These are phyloP conservation scores for Crossaster papposus DNA, from an alignment of 53 echinoderm and acorn worm species.

Conservation along the genomic window DNA sequence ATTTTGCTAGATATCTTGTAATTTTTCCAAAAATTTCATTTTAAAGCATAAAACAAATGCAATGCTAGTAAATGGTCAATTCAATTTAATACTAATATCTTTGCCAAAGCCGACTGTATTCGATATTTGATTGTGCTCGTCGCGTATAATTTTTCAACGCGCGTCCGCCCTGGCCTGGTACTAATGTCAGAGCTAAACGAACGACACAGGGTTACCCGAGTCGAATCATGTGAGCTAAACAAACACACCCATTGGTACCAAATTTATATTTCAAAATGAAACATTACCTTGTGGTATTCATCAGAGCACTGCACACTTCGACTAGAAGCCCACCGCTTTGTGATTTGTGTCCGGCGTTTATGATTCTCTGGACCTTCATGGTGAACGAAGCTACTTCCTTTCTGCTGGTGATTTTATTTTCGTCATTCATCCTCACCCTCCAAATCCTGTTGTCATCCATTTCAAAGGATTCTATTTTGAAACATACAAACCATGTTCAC, in stretches of 20 bases:
- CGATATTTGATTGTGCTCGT: no score
- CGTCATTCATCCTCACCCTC: background rate
- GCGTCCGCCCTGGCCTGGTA: no score
- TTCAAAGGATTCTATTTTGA: background rate
- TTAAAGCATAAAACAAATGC: no score
- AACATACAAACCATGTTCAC: background rate
- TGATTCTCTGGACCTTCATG: background rate
- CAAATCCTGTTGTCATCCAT: background rate
- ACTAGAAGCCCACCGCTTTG: background rate
- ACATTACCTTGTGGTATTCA: background rate
- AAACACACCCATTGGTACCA: no score
- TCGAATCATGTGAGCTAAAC: no score
- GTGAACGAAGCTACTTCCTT: constrained; percentile 2
- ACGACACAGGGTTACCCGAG: no score
- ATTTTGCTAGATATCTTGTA: no score
- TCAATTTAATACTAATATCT: no score
- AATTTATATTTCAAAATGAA: background rate
- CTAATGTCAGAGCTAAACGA: background rate
- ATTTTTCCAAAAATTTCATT: no score
- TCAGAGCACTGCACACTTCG: constrained; percentile 1
- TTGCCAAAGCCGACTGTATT: no score
- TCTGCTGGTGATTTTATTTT: background rate
- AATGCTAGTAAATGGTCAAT: no score
- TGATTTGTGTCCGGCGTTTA: background rate
- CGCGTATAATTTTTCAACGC: no score